These are phyloP conservation scores for Phasianus colchicus DNA, from an alignment of 2,113 vertebrate genomes.

Conservation along the genomic window DNA sequence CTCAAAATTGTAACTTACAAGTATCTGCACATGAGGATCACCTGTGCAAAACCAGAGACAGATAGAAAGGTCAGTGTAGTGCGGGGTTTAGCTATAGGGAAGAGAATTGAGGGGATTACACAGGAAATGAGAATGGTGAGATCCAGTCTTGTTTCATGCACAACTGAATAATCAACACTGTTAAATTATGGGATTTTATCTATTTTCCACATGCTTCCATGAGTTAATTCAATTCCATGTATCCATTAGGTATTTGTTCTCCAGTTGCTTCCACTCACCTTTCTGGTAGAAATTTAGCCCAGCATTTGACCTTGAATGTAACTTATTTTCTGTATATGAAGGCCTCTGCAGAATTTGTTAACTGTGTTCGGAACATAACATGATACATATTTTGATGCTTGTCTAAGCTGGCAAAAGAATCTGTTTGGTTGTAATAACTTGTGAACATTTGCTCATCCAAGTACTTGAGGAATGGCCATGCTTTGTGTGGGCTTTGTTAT, in stretches of 20 bases:
- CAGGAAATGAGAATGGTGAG: neutral
- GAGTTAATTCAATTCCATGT: neutral
- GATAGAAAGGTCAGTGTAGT: neutral
- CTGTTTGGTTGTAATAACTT: constrained; percentile 10
- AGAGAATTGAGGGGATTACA: neutral
- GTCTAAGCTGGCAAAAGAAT: neutral
- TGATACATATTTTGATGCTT: constrained; percentile 24
- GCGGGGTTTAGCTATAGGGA: neutral
- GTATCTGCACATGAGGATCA: neutral
- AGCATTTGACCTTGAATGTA: neutral
- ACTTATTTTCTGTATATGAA: neutral
- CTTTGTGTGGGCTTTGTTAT: neutral
- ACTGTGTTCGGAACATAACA: neutral
- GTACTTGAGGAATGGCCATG: neutral
- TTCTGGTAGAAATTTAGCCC: neutral
- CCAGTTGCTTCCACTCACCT: neutral
- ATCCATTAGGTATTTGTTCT: neutral
- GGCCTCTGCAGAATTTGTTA: neutral
- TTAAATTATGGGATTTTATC: neutral
- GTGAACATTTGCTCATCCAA: neutral
- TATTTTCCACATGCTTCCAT: neutral
- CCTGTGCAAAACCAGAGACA: neutral
- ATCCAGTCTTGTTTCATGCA: neutral
- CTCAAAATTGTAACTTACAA: neutral
- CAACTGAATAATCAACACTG: neutral